These are phyloP conservation scores for Lissocephala sabroskyi DNA, from an alignment of 2,888 invertebrate species.

Conservation along the genomic window DNA sequence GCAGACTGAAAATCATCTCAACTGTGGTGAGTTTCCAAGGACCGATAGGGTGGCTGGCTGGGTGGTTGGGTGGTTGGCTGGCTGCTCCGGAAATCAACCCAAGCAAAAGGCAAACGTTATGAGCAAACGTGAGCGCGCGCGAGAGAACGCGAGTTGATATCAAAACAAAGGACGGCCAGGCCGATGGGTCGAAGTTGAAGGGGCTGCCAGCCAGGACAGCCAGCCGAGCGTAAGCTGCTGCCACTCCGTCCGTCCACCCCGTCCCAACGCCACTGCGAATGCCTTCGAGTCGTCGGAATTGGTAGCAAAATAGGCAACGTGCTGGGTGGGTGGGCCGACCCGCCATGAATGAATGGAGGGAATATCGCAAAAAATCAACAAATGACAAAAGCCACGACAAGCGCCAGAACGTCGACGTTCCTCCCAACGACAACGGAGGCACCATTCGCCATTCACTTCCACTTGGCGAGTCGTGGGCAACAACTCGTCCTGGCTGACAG, in stretches of 20 bases:
- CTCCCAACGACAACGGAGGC: constrained; percentile 11
- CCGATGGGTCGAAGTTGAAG: not conserved
- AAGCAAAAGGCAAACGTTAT: constrained; percentile 10
- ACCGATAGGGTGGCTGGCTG: too few relatives aligned
- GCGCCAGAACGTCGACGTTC: constrained; percentile 27
- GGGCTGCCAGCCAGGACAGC: constrained; percentile 14
- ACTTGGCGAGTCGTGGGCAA: too few relatives aligned
- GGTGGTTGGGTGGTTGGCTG: too few relatives aligned
- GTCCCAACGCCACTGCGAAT: too few relatives aligned
- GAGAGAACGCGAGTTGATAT: constrained; percentile 40
- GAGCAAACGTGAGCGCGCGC: constrained; percentile 13
- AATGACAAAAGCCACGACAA: constrained; percentile 54
- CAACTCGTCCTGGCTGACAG: constrained; percentile 1
- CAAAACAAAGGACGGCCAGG: constrained; percentile 44
- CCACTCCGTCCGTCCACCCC: too few relatives aligned
- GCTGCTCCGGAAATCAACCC: not conserved
- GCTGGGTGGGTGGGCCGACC: too few relatives aligned
- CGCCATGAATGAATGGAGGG: constrained; percentile 4
- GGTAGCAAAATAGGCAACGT: constrained; percentile 2
- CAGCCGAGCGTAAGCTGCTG: too few relatives aligned
- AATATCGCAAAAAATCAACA: constrained; percentile 31
- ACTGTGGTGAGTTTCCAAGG: constrained; percentile 49
- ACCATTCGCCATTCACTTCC: too few relatives aligned
- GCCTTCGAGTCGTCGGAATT: constrained; percentile 43
- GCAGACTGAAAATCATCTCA: constrained; percentile 9